phyloP scores from a whole-genome alignment of 2,888 invertebrate genomes.

The Drosophila stalkeri region DNA sequence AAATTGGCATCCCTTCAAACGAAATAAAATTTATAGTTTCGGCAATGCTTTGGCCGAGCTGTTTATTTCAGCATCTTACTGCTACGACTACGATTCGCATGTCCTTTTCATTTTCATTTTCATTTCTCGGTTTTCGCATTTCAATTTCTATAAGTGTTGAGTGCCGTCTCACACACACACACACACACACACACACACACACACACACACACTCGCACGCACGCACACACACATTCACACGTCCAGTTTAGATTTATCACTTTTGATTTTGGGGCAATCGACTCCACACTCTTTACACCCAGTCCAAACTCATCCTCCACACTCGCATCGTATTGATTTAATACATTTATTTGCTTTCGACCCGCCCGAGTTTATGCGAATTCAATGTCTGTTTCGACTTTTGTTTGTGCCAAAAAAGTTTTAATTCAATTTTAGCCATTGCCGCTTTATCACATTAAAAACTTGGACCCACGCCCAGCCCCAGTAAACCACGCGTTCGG shows the following conservation, averaged over 20 bases:
- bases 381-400: conserved; percentile 46
- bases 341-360: conserved; percentile 73
- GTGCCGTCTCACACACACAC: conserved; percentile 34
- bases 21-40: conserved; percentile 81
- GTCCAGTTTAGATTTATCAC: conserved; percentile 80
- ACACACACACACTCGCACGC: conserved; percentile 23
- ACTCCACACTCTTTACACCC: background rate
- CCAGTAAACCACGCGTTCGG: conserved; percentile 3
- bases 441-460: conserved; percentile 70
- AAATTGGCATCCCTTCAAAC: conserved; percentile 75
- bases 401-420: conserved; percentile 59
- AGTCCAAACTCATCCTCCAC: background rate
- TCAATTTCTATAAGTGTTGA: conserved; percentile 73
- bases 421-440: conserved; percentile 67
- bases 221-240: conserved; percentile 42
- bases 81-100: conserved; percentile 35
- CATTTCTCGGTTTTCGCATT: conserved; percentile 46
- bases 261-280: conserved; percentile 67
- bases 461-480: conserved; percentile 33
- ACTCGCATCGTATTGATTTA: conserved; percentile 67
- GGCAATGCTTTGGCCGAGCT: conserved; percentile 45
- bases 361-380: conserved; percentile 30
- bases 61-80: conserved; percentile 49
- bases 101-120: conserved; percentile 47
- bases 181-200: conserved; percentile 38